Percentiles rank a stretch among this genome's conserved stretches.
phyloP scores from a whole-genome alignment of 2,888 invertebrate species.

The Trissolcus brochymenae region DNA sequence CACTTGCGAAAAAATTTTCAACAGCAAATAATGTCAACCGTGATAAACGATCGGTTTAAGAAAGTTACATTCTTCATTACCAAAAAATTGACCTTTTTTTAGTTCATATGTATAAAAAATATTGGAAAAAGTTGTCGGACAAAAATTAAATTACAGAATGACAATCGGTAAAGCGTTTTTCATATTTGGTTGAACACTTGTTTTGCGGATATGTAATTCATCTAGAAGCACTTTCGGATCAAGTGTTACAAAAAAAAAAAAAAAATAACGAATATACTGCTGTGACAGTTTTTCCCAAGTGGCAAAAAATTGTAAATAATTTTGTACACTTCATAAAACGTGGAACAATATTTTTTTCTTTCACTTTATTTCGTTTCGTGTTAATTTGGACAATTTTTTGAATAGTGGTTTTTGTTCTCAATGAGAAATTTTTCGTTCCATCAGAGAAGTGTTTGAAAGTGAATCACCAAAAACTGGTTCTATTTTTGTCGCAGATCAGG shows the following conservation, averaged over 20 bases:
- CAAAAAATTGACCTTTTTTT: too few relatives aligned
- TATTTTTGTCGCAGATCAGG: slow-evolving; percentile 5
- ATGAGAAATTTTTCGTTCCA: too few relatives aligned
- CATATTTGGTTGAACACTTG: slow-evolving; percentile 38
- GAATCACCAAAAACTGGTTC: slow-evolving; percentile 10
- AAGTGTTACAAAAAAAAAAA: slow-evolving; percentile 18
- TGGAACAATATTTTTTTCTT: too few relatives aligned
- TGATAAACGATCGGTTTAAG: too few relatives aligned
- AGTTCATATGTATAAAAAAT: too few relatives aligned
- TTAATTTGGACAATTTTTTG: background rate
- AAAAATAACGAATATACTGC: background rate
- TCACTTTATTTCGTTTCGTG: too few relatives aligned
- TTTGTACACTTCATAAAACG: too few relatives aligned
- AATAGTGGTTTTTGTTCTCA: background rate
- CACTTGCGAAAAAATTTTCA: too few relatives aligned
- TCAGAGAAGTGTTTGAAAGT: background rate
- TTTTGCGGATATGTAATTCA: slow-evolving; percentile 22
- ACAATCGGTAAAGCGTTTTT: slow-evolving; percentile 25
- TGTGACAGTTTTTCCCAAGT: background rate
- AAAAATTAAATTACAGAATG: background rate
- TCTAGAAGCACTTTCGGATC: slow-evolving; percentile 16
- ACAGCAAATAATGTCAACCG: too few relatives aligned
- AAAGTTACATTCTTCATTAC: too few relatives aligned
- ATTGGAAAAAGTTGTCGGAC: background rate
- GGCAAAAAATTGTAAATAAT: too few relatives aligned